Percentiles rank a stretch among this genome's conserved stretches.
phyloP scores from a whole-genome alignment of 2,888 invertebrate genomes.

The Venusia cambrica region DNA sequence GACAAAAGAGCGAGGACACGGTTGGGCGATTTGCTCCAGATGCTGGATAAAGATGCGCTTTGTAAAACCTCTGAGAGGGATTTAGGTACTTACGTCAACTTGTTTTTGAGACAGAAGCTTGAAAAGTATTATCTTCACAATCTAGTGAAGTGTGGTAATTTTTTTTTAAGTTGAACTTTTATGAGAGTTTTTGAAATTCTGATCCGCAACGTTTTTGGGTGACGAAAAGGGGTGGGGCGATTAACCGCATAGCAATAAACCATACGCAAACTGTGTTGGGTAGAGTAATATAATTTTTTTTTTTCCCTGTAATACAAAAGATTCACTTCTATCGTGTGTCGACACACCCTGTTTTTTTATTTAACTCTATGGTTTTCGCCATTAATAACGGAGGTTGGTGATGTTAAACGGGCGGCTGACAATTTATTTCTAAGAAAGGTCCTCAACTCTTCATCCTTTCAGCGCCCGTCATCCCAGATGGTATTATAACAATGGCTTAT shows the following conservation, averaged over 20 bases:
- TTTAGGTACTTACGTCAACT: constrained; percentile 47
- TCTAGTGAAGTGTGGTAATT: too few relatives aligned
- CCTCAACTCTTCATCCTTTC: constrained; percentile 32
- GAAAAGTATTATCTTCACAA: constrained; percentile 12
- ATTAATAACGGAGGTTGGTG: constrained; percentile 1
- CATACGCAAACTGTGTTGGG: too few relatives aligned
- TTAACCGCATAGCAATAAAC: too few relatives aligned
- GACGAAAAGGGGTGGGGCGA: too few relatives aligned
- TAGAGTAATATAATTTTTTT: too few relatives aligned
- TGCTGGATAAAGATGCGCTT: constrained; percentile 56
- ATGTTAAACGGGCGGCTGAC: constrained; percentile 23
- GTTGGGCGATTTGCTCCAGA: constrained; percentile 53
- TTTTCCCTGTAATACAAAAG: too few relatives aligned
- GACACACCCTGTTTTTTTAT: too few relatives aligned
- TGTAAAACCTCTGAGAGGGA: constrained; percentile 47
- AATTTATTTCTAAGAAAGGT: constrained; percentile 37
- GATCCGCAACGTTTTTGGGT: too few relatives aligned
- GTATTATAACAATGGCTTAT: constrained; percentile 50
- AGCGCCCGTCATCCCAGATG: constrained; percentile 36
- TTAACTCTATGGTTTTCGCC: too few relatives aligned
- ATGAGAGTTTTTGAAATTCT: too few relatives aligned
- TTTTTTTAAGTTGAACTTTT: too few relatives aligned
- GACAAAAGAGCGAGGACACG: constrained; percentile 57
- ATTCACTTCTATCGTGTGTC: too few relatives aligned
- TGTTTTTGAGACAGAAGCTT: constrained; percentile 32